phyloP scores from a whole-genome alignment of 2,888 invertebrate genomes.

The Agrochola litura region DNA sequence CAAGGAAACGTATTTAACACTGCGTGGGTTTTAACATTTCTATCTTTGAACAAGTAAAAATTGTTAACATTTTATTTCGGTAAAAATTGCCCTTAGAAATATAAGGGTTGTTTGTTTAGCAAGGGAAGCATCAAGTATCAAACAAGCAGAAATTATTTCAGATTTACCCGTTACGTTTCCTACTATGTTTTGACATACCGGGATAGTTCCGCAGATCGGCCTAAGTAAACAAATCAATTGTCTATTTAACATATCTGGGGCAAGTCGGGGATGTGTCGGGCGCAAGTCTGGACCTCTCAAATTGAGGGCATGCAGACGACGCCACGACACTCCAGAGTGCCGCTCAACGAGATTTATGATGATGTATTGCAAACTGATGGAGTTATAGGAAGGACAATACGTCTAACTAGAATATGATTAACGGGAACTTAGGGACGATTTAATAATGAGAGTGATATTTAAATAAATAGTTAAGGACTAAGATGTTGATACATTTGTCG shows the following conservation, averaged over 20 bases:
- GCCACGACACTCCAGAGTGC: conserved; percentile 73
- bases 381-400: conserved; percentile 68
- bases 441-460: conserved; percentile 20
- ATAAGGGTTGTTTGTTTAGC: conserved; percentile 32
- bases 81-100: conserved; percentile 28
- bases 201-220: conserved; percentile 64
- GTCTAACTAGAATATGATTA: conserved; percentile 71
- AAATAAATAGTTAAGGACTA: not conserved
- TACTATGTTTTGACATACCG: conserved; percentile 28
- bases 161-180: conserved; percentile 37
- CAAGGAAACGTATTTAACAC: conserved; percentile 43
- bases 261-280: conserved; percentile 69
- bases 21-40: conserved; percentile 27
- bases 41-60: conserved; percentile 34
- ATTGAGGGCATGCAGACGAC: conserved; percentile 72
- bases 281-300: conserved; percentile 69
- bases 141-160: conserved; percentile 22
- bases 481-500: not conserved
- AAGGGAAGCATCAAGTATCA: conserved; percentile 15
- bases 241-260: conserved; percentile 74
- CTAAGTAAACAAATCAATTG: conserved; percentile 74
- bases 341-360: conserved; percentile 84
- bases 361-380: conserved; percentile 81
- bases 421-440: conserved; percentile 64
- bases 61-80: conserved; percentile 34